Conservation (phyloP, 1,140 invertebrate genomes). For the Magallana angulata region DNA sequence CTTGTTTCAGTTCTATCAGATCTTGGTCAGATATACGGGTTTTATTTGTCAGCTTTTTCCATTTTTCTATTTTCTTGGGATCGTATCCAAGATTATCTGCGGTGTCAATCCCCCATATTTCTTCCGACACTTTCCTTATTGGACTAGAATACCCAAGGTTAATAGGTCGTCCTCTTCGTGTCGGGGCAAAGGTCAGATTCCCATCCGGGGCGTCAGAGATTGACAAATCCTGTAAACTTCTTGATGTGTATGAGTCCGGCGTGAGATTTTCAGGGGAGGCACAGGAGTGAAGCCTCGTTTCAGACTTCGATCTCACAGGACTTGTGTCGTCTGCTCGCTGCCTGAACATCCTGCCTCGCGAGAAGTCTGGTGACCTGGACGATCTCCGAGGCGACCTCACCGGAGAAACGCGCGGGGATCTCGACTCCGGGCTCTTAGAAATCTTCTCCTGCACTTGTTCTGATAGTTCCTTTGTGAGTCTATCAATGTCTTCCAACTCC, state of each 20-base stretch:
- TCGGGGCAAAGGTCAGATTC: constrained; percentile 62
- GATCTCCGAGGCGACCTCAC: constrained; percentile 23
- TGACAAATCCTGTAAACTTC: constrained; percentile 63
- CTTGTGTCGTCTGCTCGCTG: constrained; percentile 24
- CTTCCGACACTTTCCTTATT: constrained; percentile 69
- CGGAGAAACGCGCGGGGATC: constrained; percentile 43
- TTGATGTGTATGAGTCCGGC: neutral
- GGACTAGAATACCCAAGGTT: constrained; percentile 72
- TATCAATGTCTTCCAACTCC: constrained; percentile 53
- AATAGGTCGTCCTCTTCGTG: constrained; percentile 61
- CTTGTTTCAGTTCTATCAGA: constrained; percentile 73
- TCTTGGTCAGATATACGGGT: constrained; percentile 62
- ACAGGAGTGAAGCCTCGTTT: constrained; percentile 31
- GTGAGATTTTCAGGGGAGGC: constrained; percentile 17
- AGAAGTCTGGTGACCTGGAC: constrained; percentile 45
- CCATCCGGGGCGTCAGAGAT: constrained; percentile 62
- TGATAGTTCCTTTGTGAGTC: constrained; percentile 50
- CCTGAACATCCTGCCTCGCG: constrained; percentile 49
- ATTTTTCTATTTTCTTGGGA: constrained; percentile 56
- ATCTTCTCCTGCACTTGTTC: constrained; percentile 55
- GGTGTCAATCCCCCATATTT: constrained; percentile 70
- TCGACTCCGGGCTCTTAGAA: constrained; percentile 40
- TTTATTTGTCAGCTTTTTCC: constrained; percentile 51
- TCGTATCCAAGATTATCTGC: constrained; percentile 61
- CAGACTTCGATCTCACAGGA: constrained; percentile 44